A percentile compares a stretch with the other conserved stretches of the same genome.
phyloP scores from a whole-genome alignment of 2,888 invertebrate species.

The Herminia tarsipennalis region DNA sequence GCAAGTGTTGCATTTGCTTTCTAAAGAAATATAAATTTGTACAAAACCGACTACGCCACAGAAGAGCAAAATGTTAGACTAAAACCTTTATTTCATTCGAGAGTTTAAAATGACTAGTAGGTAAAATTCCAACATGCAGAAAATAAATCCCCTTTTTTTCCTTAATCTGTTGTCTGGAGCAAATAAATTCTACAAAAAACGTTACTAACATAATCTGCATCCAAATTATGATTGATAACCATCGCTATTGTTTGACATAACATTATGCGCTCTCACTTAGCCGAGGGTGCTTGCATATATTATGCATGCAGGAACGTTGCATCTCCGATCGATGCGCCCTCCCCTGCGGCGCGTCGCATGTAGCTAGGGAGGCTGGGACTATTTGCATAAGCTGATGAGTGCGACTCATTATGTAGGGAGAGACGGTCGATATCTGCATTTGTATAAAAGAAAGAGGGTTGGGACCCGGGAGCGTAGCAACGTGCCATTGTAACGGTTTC shows the following conservation, averaged over 20 bases:
- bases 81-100: too few species aligned
- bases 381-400: slow-evolving; percentile 72
- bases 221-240: slow-evolving; percentile 12
- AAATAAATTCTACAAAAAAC: neutral
- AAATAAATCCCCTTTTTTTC: too few species aligned
- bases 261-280: slow-evolving; percentile 6
- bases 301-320: slow-evolving; percentile 35
- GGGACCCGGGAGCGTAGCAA: neutral
- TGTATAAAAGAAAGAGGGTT: slow-evolving; percentile 1
- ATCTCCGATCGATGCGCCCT: slow-evolving; percentile 22
- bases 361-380: too few species aligned
- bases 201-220: slow-evolving; percentile 4
- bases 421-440: slow-evolving; percentile 24
- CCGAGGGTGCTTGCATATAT: slow-evolving; percentile 14
- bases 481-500: neutral
- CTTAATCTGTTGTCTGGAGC: too few species aligned
- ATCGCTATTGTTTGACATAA: neutral
- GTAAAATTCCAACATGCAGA: too few species aligned
- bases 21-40: too few species aligned
- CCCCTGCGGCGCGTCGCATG: too few species aligned
- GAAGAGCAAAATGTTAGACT: neutral
- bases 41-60: too few species aligned
- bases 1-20: too few species aligned
- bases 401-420: slow-evolving; percentile 50
- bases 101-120: too few species aligned